Evolutionary conservation across 1,140 invertebrate species (phyloP).

Genomic region (Bombus terrestris): DNA sequence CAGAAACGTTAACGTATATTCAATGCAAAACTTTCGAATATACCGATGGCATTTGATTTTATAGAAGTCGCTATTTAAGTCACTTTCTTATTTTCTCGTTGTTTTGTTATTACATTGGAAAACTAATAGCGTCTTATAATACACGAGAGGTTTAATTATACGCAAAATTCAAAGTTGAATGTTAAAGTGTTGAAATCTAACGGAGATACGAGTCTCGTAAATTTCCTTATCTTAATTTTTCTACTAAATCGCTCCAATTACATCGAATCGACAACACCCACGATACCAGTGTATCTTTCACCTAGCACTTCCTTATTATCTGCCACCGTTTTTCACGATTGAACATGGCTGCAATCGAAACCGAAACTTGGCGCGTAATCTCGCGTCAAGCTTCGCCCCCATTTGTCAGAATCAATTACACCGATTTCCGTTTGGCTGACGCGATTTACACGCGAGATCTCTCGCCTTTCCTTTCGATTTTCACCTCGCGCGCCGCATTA

Average conservation of each 20-base stretch:
- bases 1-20: too few species aligned
- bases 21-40: too few species aligned
- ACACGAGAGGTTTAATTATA: too few species aligned
- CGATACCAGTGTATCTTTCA: too few species aligned
- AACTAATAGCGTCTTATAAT: too few species aligned
- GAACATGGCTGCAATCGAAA: background rate
- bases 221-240: background rate
- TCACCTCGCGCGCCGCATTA: conserved; percentile 19
- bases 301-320: background rate
- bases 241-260: background rate
- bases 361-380: conserved; percentile 30
- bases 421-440: background rate
- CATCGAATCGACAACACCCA: background rate
- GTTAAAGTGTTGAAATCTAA: too few species aligned
- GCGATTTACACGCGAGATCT: conserved; percentile 25
- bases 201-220: too few species aligned
- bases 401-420: conserved; percentile 47
- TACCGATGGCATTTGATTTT: too few species aligned
- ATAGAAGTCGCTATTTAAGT: too few species aligned
- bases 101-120: too few species aligned
- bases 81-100: too few species aligned
- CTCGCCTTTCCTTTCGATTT: conserved; percentile 8
- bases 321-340: conserved; percentile 3
- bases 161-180: too few species aligned
- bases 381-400: background rate